phyloP scores from a whole-genome alignment of 2,113 vertebrate species.

The Perca fluviatilis region DNA sequence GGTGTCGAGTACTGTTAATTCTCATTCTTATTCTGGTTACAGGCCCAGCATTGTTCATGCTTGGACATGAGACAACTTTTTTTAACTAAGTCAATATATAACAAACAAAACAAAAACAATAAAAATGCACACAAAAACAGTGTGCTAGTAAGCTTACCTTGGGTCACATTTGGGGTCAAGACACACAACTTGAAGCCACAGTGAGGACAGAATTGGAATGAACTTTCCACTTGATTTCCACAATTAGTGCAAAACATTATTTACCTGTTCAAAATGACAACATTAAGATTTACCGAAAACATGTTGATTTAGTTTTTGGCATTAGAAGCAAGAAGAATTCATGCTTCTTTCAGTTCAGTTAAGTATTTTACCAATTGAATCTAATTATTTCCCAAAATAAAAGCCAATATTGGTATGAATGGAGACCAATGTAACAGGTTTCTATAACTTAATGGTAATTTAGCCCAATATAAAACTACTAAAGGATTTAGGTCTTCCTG shows the following conservation, averaged over 20 bases:
- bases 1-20: background rate
- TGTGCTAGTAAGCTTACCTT: constrained; percentile 16
- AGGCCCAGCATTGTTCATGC: background rate
- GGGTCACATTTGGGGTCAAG: background rate
- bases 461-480: background rate
- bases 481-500: background rate
- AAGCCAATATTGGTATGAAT: background rate
- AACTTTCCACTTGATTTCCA: background rate
- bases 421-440: no score
- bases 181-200: constrained; percentile 37
- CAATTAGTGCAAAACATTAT: constrained; percentile 43
- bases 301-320: background rate
- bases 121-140: background rate
- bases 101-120: background rate
- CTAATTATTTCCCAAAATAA: background rate
- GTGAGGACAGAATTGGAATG: constrained; percentile 34
- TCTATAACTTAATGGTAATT: background rate
- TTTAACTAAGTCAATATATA: background rate
- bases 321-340: fast-evolving
- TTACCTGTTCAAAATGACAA: constrained; percentile 19
- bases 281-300: background rate
- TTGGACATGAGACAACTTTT: background rate
- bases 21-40: background rate
- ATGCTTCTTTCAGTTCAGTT: fast-evolving
- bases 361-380: background rate